Percentiles rank a stretch among this genome's conserved stretches.
Evolutionary conservation across 30 jellyfish, hydroid and myxozoan species (phyloP).

Genomic region (Mastigias papua): DNA sequence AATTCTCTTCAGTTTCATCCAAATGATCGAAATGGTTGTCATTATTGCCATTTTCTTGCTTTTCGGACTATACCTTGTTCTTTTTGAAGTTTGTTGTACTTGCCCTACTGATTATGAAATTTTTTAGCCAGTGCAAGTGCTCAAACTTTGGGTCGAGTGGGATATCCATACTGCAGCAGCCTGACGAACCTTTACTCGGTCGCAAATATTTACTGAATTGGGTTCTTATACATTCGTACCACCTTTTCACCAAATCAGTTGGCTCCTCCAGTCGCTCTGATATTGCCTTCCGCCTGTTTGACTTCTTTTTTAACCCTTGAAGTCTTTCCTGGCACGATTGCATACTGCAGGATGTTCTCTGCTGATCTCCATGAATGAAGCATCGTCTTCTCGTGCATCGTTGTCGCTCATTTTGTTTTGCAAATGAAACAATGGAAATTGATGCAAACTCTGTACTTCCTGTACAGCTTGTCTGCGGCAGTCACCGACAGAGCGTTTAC

Average conservation of each 20-base stretch:
- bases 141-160: neutral
- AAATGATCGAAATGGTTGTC: neutral
- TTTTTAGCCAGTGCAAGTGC: neutral
- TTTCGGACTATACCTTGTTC: too few species aligned
- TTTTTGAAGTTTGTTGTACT: neutral
- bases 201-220: neutral
- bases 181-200: neutral
- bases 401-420: neutral
- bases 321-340: neutral
- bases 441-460: neutral
- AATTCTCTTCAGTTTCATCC: neutral
- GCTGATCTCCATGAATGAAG: neutral
- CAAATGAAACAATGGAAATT: neutral
- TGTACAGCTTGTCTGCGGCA: too few species aligned
- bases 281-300: neutral
- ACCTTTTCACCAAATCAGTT: neutral
- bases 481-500: too few species aligned
- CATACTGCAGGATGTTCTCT: neutral
- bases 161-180: neutral
- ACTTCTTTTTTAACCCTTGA: neutral
- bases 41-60: neutral
- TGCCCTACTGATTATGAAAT: neutral
- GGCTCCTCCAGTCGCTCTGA: neutral
- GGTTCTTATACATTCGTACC: neutral
- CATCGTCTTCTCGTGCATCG: neutral